A percentile compares a stretch with the other conserved stretches of the same genome.
Evolutionary conservation across 2,797 vertebrate species (phyloP).

Genomic region (Rhinogobio ventralis): DNA sequence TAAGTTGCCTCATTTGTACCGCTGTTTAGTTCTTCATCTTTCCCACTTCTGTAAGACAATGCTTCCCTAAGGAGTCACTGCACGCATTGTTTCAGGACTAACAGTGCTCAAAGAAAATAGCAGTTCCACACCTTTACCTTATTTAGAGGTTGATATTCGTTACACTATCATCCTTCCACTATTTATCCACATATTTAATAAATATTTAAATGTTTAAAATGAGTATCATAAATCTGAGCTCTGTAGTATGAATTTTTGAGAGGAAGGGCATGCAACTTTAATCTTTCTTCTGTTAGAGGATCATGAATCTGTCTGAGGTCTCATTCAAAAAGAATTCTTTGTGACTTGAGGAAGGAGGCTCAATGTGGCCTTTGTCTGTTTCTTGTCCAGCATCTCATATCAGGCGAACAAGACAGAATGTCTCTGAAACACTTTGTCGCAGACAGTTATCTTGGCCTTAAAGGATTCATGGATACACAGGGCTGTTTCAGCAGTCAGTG

Average conservation of each 20-base stretch:
- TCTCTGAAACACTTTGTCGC: slow-evolving; percentile 65
- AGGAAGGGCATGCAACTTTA: slow-evolving; percentile 62
- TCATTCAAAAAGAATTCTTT: slow-evolving; percentile 58
- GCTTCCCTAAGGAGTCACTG: slow-evolving; percentile 34
- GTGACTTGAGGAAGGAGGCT: slow-evolving; percentile 64
- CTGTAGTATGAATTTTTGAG: slow-evolving; percentile 58
- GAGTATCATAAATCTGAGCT: neutral
- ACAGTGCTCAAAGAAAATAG: slow-evolving; percentile 3
- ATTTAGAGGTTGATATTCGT: neutral
- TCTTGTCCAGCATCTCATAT: slow-evolving; percentile 62
- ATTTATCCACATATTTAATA: neutral
- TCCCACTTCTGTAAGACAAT: slow-evolving; percentile 39
- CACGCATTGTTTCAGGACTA: slow-evolving; percentile 19
- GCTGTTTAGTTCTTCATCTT: slow-evolving; percentile 41
- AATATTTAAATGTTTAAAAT: neutral
- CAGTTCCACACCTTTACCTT: neutral
- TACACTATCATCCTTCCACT: neutral
- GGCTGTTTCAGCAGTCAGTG: slow-evolving; percentile 58
- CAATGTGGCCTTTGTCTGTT: slow-evolving; percentile 81
- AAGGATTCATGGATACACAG: slow-evolving; percentile 34
- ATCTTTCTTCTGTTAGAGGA: slow-evolving; percentile 70
- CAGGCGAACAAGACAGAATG: slow-evolving; percentile 68
- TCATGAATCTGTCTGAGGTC: slow-evolving; percentile 69
- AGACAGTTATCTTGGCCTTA: slow-evolving; percentile 51
- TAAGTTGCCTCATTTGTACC: slow-evolving; percentile 28